These are phyloP conservation scores for Passer domesticus DNA, from an alignment of 2,113 vertebrate species.

Conservation along the genomic window DNA sequence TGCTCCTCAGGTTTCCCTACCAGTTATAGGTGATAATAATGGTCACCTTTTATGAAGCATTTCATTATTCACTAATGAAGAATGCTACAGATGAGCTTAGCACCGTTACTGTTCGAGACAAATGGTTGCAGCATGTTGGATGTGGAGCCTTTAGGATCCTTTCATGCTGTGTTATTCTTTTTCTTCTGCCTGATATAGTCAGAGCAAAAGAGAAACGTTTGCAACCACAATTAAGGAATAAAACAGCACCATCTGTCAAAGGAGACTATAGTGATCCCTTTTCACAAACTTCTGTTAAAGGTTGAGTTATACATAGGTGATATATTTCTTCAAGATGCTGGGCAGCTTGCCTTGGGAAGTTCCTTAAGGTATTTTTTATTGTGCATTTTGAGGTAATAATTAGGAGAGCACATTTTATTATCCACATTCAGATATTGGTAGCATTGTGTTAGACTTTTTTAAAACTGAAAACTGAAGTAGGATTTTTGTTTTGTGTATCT, in stretches of 20 bases:
- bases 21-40: not conserved
- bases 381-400: not conserved
- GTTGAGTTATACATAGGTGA: not conserved
- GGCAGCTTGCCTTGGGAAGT: not conserved
- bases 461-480: not conserved
- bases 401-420: not conserved
- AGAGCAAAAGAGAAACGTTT: not conserved
- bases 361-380: not conserved
- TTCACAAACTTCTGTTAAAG: not conserved
- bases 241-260: not conserved
- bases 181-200: not conserved
- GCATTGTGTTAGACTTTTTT: not conserved
- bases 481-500: not conserved
- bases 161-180: not conserved
- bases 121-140: not conserved
- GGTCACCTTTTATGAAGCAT: not conserved
- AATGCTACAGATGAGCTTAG: not conserved
- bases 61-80: not conserved
- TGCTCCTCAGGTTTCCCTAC: not conserved
- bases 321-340: not conserved
- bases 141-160: not conserved
- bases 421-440: not conserved
- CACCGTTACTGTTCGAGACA: fast-evolving
- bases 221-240: not conserved
- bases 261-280: fast-evolving